phyloP scores from a whole-genome alignment of 2,113 vertebrate genomes.

The Sapajus apella region DNA sequence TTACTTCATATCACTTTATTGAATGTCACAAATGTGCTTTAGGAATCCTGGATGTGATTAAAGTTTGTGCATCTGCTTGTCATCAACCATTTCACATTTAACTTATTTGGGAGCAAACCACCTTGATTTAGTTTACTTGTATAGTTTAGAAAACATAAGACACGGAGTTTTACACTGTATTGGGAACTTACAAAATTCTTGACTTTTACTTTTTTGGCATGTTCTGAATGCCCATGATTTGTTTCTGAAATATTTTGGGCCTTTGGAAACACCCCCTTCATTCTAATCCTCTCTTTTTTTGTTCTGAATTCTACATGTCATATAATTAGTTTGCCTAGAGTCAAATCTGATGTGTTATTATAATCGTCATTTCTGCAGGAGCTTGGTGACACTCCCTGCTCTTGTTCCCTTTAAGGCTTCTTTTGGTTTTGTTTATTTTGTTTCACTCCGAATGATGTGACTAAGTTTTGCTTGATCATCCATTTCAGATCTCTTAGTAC shows the following conservation, averaged over 20 bases:
- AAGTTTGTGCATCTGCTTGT: not conserved
- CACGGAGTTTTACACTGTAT: not conserved
- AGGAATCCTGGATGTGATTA: not conserved
- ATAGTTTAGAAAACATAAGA: not conserved
- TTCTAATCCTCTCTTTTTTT: not conserved
- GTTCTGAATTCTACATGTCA: not conserved
- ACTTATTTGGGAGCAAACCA: not conserved
- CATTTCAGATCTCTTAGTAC: not conserved
- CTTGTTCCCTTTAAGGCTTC: not conserved
- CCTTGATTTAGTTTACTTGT: not conserved
- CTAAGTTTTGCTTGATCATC: not conserved
- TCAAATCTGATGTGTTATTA: not conserved
- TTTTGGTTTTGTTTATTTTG: conserved; percentile 24
- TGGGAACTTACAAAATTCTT: not conserved
- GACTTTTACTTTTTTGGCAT: not conserved
- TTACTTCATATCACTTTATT: not conserved
- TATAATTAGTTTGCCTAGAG: not conserved
- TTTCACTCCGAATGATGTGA: not conserved
- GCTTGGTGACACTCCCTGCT: not conserved
- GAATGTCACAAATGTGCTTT: not conserved
- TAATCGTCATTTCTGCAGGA: not conserved
- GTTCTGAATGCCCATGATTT: not conserved
- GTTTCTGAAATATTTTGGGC: not conserved
- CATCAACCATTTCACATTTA: not conserved
- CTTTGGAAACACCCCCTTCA: not conserved